Base-by-base conservation (phyloP, 2,113 vertebrate species). In the Tapirus terrestris region DNA sequence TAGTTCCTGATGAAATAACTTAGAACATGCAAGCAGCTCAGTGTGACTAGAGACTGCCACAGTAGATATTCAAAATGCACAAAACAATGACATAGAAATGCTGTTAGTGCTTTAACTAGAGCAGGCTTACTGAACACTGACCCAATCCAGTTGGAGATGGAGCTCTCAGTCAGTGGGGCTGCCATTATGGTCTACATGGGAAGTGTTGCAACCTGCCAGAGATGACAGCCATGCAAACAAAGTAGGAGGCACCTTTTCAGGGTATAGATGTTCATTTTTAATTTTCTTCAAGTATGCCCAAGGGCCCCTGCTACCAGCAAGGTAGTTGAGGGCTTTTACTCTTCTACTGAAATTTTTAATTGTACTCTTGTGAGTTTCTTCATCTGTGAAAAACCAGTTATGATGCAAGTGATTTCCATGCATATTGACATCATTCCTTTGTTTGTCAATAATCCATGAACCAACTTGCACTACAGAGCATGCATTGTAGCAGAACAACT, bases 1-100 rank as follows among this genome's bases (percentile, higher is more conserved):
- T 81, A 75, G 89, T 81, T 96, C 65, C 56, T 84, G n/a, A 87
- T 65, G 67, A 92, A 81, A 45, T 45, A 65, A 81, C 73, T 95
- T 80, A 56, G 82, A 65, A 75, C 29, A 61, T 10, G 18, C 17
- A 87, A 92, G 29, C 29, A 48, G 45, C 18, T 87, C 16, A 58
- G 18, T 36, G 23, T 27, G 12, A 81, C n/a, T 27, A 63, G 36
- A 48, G 23, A 45, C 75, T 43, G 27, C 84, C 58, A 67, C 13
- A 81, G 45, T 56, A 21, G 36, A 73, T 81, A 58, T 76, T 87
- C 65, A 80, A 91, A 72, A 77, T 36, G 20, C 58, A 56, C 8
- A 61, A 68, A n/a, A 61, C 1, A 80, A 25, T 91, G 23, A 80
- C 31, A 53, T 45, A 36, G 16, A 72, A 92, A 53, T n/a, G 11